phyloP scores from a whole-genome alignment of 2,113 vertebrate species.

The Scomber colias region DNA sequence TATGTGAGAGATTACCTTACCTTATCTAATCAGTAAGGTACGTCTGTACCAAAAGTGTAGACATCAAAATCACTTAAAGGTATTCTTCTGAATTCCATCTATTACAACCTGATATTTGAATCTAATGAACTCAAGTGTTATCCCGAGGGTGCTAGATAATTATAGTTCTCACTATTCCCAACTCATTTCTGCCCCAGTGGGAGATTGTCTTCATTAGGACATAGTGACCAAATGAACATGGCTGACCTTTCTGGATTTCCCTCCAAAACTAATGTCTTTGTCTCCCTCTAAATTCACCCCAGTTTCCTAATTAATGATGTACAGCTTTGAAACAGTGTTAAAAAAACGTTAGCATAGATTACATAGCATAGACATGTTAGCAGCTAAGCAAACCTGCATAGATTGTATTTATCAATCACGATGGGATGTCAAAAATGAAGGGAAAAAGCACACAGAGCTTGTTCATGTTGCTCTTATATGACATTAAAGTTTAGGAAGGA shows the following conservation, averaged over 20 bases:
- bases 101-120: conserved; percentile 59
- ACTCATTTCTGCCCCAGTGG: conserved; percentile 53
- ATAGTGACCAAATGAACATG: conserved; percentile 76
- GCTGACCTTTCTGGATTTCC: conserved; percentile 73
- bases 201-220: conserved; percentile 81
- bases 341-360: not conserved
- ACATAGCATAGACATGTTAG: not conserved
- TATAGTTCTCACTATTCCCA: conserved; percentile 57
- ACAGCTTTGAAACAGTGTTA: not conserved
- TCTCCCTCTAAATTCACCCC: conserved; percentile 23
- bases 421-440: not conserved
- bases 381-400: not conserved
- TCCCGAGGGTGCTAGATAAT: conserved; percentile 74
- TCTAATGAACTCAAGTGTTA: conserved; percentile 70
- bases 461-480: not conserved
- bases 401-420: not conserved
- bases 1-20: conserved; percentile 8
- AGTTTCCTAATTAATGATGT: conserved; percentile 52
- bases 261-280: conserved; percentile 39
- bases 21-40: conserved; percentile 3
- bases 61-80: conserved; percentile 39
- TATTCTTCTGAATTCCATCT: conserved; percentile 25
- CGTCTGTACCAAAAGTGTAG: not conserved
- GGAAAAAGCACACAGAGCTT: not conserved
- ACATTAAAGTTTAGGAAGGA: conserved; percentile 48